Evolutionary conservation across 1,140 invertebrate genomes (phyloP).

Genomic region (Brachionus plicatilis): DNA sequence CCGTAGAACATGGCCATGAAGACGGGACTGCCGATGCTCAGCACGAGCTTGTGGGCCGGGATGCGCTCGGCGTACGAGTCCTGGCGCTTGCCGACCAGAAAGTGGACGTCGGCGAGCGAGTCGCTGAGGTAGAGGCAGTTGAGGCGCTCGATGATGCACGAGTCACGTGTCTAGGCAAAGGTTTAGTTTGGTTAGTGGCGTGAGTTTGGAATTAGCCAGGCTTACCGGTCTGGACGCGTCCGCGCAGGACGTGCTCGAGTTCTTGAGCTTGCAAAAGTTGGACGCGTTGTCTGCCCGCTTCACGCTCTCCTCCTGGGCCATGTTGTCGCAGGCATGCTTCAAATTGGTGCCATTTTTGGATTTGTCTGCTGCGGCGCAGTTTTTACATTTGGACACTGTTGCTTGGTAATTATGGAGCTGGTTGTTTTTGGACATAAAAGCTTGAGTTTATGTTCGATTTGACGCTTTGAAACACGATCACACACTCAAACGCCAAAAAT

Average conservation of each 20-base stretch:
- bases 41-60: constrained; percentile 75
- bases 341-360: not conserved
- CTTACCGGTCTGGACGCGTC: not conserved
- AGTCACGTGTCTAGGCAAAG: not conserved
- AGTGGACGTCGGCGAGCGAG: constrained; percentile 72
- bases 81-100: constrained; percentile 64
- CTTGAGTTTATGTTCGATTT: not conserved
- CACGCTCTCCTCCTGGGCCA: not conserved
- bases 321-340: not conserved
- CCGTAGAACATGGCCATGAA: constrained; percentile 75
- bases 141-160: constrained; percentile 65
- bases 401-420: not conserved
- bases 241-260: not conserved
- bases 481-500: not conserved
- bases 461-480: not conserved
- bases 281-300: not conserved
- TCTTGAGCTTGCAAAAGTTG: not conserved
- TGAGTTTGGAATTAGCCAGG: not conserved
- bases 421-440: constrained; percentile 10
- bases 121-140: constrained; percentile 75
- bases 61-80: constrained; percentile 67
- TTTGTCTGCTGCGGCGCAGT: not conserved
- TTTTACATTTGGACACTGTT: constrained; percentile 7
- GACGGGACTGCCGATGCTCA: constrained; percentile 74
- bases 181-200: not conserved